These are phyloP conservation scores for Microctenopoma lineatum DNA, from an alignment of 2,797 vertebrate species.

Conservation along the genomic window DNA sequence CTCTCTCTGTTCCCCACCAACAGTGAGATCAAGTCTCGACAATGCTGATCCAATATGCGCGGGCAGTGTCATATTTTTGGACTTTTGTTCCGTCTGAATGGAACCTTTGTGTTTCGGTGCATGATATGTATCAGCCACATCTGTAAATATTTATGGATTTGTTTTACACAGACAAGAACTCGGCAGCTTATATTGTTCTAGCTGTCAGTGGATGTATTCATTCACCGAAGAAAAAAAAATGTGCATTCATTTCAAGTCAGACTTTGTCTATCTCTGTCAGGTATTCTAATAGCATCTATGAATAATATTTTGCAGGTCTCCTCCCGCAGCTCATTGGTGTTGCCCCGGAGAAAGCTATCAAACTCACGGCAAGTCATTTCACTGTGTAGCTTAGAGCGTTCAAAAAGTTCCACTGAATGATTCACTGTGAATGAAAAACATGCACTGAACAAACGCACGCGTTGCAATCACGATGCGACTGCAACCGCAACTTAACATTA, in stretches of 20 bases:
- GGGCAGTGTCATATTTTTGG: slow-evolving; percentile 70
- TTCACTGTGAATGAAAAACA: slow-evolving; percentile 66
- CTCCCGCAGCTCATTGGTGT: slow-evolving; percentile 97
- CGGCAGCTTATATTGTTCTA: slow-evolving; percentile 67
- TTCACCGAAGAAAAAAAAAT: slow-evolving; percentile 56
- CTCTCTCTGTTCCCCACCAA: slow-evolving; percentile 74
- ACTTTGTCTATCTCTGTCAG: slow-evolving; percentile 54
- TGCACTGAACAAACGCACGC: slow-evolving; percentile 46
- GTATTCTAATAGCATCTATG: slow-evolving; percentile 78
- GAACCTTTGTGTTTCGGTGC: slow-evolving; percentile 68
- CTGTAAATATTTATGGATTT: slow-evolving; percentile 81
- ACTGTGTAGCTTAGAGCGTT: slow-evolving; percentile 62
- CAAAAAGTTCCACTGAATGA: slow-evolving; percentile 56
- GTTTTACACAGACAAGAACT: slow-evolving; percentile 70
- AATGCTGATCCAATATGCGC: slow-evolving; percentile 65
- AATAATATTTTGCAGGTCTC: slow-evolving; percentile 91
- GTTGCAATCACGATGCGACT: slow-evolving; percentile 68
- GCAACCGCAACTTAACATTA: slow-evolving; percentile 73
- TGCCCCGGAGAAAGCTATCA: slow-evolving; percentile 99
- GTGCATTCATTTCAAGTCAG: slow-evolving; percentile 65
- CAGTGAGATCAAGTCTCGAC: slow-evolving; percentile 63
- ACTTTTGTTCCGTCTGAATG: slow-evolving; percentile 69
- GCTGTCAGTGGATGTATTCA: slow-evolving; percentile 68
- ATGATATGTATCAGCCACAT: slow-evolving; percentile 73
- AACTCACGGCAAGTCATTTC: slow-evolving; percentile 94